These are phyloP conservation scores for Xestoiulus laeticollis DNA, from an alignment of 2,888 invertebrate genomes.

Conservation along the genomic window DNA sequence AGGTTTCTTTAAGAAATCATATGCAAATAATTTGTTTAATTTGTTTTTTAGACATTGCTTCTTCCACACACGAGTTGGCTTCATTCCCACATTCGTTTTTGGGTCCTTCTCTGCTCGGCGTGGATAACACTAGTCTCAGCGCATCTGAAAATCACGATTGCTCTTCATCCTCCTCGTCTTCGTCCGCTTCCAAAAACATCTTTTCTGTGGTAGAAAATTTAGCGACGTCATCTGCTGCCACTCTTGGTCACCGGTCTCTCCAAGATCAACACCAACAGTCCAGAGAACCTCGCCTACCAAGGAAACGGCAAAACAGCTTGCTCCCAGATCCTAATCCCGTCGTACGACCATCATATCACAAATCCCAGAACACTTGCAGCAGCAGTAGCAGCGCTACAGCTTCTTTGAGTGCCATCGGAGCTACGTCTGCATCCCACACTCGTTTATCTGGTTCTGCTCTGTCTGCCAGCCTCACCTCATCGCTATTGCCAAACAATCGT, in stretches of 20 bases:
- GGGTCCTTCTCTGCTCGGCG: constrained; percentile 12
- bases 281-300: constrained; percentile 42
- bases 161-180: constrained; percentile 43
- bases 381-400: background rate
- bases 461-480: constrained; percentile 43
- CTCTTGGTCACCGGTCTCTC: background rate
- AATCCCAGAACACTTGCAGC: background rate
- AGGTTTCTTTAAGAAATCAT: too few relatives aligned
- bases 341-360: constrained; percentile 10
- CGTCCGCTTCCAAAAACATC: constrained; percentile 39
- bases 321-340: background rate
- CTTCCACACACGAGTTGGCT: background rate
- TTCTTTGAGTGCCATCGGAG: background rate
- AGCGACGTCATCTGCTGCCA: constrained; percentile 40
- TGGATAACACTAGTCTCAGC: constrained; percentile 25
- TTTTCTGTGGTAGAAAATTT: constrained; percentile 43
- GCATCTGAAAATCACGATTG: constrained; percentile 35
- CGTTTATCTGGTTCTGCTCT: background rate
- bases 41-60: background rate
- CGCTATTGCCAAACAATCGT: constrained; percentile 36
- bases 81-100: constrained; percentile 15
- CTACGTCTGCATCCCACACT: constrained; percentile 22
- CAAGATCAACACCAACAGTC: constrained; percentile 5
- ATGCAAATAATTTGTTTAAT: background rate
- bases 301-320: constrained; percentile 38